Base-by-base conservation (phyloP, 1,140 invertebrate genomes). In the Asobara japonica region DNA sequence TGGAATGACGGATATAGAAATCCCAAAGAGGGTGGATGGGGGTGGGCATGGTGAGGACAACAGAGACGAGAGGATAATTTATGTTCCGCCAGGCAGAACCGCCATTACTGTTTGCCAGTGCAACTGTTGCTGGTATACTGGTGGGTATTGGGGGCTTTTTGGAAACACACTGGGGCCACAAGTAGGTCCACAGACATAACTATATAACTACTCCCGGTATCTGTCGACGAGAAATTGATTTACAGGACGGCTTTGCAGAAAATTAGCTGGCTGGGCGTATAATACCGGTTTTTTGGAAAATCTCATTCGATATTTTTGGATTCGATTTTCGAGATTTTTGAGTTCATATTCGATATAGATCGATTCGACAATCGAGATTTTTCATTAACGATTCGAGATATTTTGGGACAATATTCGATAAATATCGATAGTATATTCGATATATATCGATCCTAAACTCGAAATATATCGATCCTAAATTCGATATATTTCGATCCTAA, bases 1-100 rank as follows among this genome's bases (percentile, higher is more conserved):
- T 56, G 51, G 51, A 56, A 61, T 69, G 51, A 25, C 68, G 68
- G 56, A 70, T 70, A 70, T 70, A 41, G 68, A 27, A 70, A 70
- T 62, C 27, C 67, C 56, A 70, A 31, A 25, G 33, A 48, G 48
- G 65, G 27, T 20, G 64, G 62, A 36, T 11, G 25, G 18, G 65
- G 13, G 31, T 29, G 33, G 18, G 56, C 18, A 13, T 70, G 68
- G 68, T 70, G 68, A 70, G 68, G 68, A 70, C 68, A 70, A 70
- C 51, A 70, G 68, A 62, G 68, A 70, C 56, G 56, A 62, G 68
- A 70, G 56, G 68, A 70, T 70, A 70, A 70, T 70, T 70, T 70
- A 70, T 70, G 68, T 70, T 70, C 36, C 25, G 51, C 45, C n/a
- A 69, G 51, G 48, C 22, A 56, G 31, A 33, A 70, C 56, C 68